Evolutionary conservation across 2,797 vertebrate genomes (phyloP), one percentile per base, ranked within the genome.

Genomic region (Notoglanidium macrostoma): DNA sequence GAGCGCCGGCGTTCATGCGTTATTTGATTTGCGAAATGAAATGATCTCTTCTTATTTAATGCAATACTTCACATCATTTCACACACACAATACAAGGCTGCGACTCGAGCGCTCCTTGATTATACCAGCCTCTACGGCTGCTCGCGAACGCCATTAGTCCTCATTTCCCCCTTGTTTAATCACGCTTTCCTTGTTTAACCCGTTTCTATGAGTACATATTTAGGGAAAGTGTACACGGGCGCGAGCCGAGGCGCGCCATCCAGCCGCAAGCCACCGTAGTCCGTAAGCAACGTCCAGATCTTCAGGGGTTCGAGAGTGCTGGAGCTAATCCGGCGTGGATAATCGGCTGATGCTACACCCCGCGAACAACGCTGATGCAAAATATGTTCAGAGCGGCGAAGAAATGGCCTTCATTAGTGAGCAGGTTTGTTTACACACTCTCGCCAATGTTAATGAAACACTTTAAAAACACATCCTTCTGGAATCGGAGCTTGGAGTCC

Each of bases 1-100:
- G 55, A 55, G 87, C 85, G 35, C 57, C 7, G 2, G 15, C 40
- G 32, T 78, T 82, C 40, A 40, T 57, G 83, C 73, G 40, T 87
- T 90, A 86, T 89, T 90, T 65, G 72, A 86, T 91, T 86, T 83
- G 76, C 4, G 57, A 44, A 79, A 49, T 78, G 84, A 86, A 89
- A 90, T 82, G 77, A 90, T 89, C 84, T 91, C 81, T 70, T 82
- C 35, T 81, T 44, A 81, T 86, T 86, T 91, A 91, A 87, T 89
- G 77, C 57, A 46, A 88, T 74, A 85, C 86, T 86, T 90, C 82
- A 89, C 82, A 73, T 63, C 77, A 67, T 82, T 76, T 81, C 59
- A 82, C 68, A 85, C 35, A 67, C 63, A 87, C 73, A 32, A 59
- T 23, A 55, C 61, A n/a, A 19, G 23, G 46, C n/a, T 73, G 51